Conservation (phyloP, 1,140 invertebrate species). For the Oppia nitens region DNA sequence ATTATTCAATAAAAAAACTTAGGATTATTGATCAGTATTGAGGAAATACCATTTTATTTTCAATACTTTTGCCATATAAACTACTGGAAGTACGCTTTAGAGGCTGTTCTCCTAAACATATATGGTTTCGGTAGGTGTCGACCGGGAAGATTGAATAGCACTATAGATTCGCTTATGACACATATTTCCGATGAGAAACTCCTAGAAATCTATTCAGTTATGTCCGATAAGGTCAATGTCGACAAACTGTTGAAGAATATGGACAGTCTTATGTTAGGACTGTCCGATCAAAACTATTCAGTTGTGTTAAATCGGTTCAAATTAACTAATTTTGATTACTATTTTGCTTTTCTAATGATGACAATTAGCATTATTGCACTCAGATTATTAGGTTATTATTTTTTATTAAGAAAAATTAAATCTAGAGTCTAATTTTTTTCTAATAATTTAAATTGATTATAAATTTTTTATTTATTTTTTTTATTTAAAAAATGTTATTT, state of each 20-base stretch:
- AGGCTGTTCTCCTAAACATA: neutral
- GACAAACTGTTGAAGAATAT: neutral
- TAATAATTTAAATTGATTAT: no score
- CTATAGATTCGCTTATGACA: no score
- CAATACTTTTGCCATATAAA: neutral
- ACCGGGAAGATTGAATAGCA: neutral
- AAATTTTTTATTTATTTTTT: no score
- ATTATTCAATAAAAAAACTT: conserved; percentile 51
- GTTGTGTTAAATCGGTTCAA: neutral
- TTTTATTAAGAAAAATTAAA: neutral
- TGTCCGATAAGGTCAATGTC: neutral
- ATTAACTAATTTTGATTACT: neutral
- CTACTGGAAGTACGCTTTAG: neutral
- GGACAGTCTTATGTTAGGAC: neutral
- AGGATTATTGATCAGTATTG: conserved; percentile 25
- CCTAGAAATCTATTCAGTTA: no score
- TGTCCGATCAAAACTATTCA: neutral
- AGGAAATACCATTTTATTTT: neutral
- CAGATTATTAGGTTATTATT: neutral
- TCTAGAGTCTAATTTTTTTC: no score
- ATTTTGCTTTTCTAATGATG: neutral
- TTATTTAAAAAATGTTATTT: no score
- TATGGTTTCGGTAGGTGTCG: neutral
- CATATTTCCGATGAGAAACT: no score
- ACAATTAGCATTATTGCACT: neutral